A percentile compares a stretch with the other conserved stretches of the same genome.
Conservation (phyloP, 2,797 vertebrate species). For the Lacerta bilineata region DNA sequence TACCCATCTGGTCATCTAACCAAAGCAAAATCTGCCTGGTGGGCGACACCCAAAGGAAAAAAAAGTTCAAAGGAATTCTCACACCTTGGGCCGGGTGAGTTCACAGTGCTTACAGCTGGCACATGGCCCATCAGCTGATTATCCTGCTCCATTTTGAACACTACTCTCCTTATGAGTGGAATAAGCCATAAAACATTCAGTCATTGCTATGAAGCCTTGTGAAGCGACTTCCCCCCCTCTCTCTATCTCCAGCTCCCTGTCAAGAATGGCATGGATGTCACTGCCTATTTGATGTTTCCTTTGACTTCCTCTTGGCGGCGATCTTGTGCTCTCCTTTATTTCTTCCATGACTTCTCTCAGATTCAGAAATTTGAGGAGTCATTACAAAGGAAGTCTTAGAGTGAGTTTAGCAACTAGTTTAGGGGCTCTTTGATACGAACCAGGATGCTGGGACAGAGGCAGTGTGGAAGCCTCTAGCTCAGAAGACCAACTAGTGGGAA, state of each 20-base stretch:
- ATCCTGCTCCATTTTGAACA: not conserved
- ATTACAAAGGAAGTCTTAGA: not conserved
- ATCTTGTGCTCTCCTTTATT: not conserved
- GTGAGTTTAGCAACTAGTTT: not conserved
- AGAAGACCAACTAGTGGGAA: not conserved
- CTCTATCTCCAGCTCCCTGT: not conserved
- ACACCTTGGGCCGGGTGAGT: not conserved
- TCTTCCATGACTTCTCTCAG: slow-evolving; percentile 5
- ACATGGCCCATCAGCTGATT: rapidly evolving
- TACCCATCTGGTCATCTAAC: not conserved
- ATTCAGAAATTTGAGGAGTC: not conserved
- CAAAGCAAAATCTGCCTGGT: not conserved
- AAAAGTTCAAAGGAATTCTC: rapidly evolving
- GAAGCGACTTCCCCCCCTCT: rapidly evolving
- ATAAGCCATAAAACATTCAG: slow-evolving; percentile 70
- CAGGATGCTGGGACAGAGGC: not conserved
- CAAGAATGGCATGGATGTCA: not conserved
- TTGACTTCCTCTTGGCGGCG: not conserved
- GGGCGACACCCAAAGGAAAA: slow-evolving; percentile 13
- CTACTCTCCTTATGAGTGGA: rapidly evolving
- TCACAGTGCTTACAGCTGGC: not conserved
- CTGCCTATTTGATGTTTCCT: not conserved
- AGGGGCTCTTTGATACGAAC: not conserved
- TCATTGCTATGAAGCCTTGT: not conserved
- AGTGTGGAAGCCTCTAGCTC: not conserved